phyloP scores from a whole-genome alignment of 2,888 invertebrate species.

The Tupiocoris notatus region DNA sequence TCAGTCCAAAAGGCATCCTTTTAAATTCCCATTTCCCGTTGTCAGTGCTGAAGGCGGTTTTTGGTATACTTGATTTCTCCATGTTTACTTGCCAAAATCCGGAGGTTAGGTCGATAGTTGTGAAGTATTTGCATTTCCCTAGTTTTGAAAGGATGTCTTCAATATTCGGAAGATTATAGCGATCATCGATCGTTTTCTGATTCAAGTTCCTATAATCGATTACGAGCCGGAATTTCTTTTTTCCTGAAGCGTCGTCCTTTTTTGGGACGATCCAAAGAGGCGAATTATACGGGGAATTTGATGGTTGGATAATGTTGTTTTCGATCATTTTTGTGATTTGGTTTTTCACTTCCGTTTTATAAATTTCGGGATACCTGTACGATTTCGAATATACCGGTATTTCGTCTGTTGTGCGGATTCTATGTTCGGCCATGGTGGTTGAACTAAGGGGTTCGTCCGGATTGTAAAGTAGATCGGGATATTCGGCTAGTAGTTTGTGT shows the following conservation, averaged over 20 bases:
- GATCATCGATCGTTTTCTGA: constrained; percentile 6
- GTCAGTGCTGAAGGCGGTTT: constrained; percentile 39
- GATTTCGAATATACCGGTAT: constrained; percentile 14
- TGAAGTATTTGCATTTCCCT: constrained; percentile 48
- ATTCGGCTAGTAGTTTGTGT: constrained; percentile 30
- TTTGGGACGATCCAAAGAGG: constrained; percentile 11
- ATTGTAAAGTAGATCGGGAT: constrained; percentile 6
- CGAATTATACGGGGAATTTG: constrained; percentile 16
- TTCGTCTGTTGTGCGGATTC: constrained; percentile 15
- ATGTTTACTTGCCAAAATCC: constrained; percentile 50
- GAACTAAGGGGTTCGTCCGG: neutral
- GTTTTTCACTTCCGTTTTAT: constrained; percentile 2
- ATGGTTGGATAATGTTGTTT: constrained; percentile 22
- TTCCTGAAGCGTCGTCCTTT: constrained; percentile 12
- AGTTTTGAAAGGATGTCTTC: constrained; percentile 47
- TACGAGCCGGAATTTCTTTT: constrained; percentile 16
- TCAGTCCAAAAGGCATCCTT: constrained; percentile 38
- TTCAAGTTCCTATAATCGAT: constrained; percentile 30
- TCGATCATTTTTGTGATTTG: constrained; percentile 19
- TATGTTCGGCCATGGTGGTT: constrained; percentile 12
- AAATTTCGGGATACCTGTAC: constrained; percentile 12
- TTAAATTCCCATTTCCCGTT: constrained; percentile 35
- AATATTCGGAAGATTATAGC: constrained; percentile 22
- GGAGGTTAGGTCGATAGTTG: constrained; percentile 47
- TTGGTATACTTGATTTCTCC: constrained; percentile 4